phyloP scores from a whole-genome alignment of 2,113 vertebrate genomes.

The Malurus alboscapulatus region DNA sequence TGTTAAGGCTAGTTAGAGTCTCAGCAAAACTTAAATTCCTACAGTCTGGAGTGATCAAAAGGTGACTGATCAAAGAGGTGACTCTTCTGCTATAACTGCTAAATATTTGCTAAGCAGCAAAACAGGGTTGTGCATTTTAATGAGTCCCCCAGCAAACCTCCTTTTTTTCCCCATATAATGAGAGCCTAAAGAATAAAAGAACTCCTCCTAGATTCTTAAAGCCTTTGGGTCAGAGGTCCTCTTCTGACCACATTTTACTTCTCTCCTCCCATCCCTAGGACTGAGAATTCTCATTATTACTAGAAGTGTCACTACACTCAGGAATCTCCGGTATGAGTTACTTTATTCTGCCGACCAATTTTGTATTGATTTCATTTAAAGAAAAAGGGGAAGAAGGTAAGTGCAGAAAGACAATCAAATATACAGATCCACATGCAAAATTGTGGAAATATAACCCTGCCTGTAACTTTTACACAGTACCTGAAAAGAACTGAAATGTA shows the following conservation, averaged over 20 bases:
- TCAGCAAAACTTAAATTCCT: background rate
- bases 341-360: background rate
- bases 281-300: background rate
- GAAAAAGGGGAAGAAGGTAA: background rate
- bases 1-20: background rate
- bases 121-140: background rate
- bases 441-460: fast-evolving
- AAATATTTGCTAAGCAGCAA: background rate
- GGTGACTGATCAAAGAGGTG: background rate
- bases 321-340: background rate
- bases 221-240: background rate
- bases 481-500: background rate
- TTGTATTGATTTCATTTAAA: background rate
- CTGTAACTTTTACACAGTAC: background rate
- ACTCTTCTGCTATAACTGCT: background rate
- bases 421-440: background rate
- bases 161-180: background rate
- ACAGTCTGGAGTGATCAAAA: background rate
- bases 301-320: background rate
- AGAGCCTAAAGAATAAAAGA: background rate
- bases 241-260: background rate
- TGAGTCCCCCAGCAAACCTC: background rate
- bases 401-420: background rate
- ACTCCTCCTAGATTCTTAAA: background rate
- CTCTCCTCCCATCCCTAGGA: background rate